Evolutionary conservation across 2,888 invertebrate genomes (phyloP), one percentile per base, ranked within the genome.

Genomic region (Chelonus formosanus): DNA sequence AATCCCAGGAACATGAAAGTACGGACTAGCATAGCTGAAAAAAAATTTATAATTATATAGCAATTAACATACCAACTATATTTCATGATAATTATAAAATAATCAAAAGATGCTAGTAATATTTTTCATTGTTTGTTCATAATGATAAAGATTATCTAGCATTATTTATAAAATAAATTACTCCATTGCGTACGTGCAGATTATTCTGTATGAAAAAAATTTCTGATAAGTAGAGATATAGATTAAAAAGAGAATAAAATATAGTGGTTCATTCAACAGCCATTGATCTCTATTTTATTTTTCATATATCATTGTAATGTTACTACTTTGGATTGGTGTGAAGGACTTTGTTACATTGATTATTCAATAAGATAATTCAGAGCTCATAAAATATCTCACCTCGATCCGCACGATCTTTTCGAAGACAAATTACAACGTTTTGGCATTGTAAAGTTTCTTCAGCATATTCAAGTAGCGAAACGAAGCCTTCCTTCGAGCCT

Each of bases 1-100:
- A 98, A 98, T 69, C 98, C 98, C 88, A 98, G 90, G 86, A 96
- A 97, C 93, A 96, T 95, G 90, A 98, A 98, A 44, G 97, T 96
- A 76, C 97, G 92, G 73, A 98, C 91, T 78, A 98, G 88, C 75
- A 92, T 91, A 61, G 92, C 92, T 90, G 85, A 43, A 84, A 79
- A 68, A n/a, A 70, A n/a, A n/a, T n/a, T n/a, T n/a, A n/a, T n/a
- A n/a, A 71, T 35, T 48, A 7, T 35, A n/a, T 48, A 10, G 10
- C n/a, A 50, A 10, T 50, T 35, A 44, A 10, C 2, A 36, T n/a
- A 1, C 0, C 7, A 53, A 0, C 45, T 3, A 55, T 35, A 45
- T n/a, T 45, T 20, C 20, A 20, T 20, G 8, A 8, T 48, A 43
- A 35, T 44, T 34, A 61, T 36, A 47, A n/a, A 45, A 48, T 34